A percentile compares a stretch with the other conserved stretches of the same genome.
phyloP scores from a whole-genome alignment of 2,113 vertebrate species.

The Sminthopsis crassicaudata region DNA sequence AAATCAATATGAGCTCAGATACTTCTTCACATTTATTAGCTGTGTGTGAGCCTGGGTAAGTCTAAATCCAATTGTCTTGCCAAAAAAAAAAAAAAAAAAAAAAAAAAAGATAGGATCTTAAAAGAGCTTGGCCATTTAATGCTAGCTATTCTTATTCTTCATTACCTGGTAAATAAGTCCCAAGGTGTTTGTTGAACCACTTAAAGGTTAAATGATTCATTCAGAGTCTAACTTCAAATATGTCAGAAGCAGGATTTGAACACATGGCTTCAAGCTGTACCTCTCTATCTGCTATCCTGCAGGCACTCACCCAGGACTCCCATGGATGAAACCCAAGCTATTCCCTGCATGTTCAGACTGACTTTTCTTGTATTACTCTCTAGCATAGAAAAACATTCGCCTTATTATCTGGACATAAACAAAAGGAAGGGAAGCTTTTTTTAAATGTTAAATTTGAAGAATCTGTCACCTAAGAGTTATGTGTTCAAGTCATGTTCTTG shows the following conservation, averaged over 20 bases:
- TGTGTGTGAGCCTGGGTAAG: too few relatives aligned
- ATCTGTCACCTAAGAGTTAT: conserved; percentile 42
- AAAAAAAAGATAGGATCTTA: background rate
- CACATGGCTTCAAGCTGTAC: background rate
- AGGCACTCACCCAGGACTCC: background rate
- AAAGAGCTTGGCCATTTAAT: background rate
- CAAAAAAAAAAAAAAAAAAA: background rate
- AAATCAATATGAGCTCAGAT: too few relatives aligned
- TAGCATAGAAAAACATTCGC: background rate
- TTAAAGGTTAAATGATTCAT: background rate
- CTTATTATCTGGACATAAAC: conserved; percentile 45
- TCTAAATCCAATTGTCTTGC: too few relatives aligned
- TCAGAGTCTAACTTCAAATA: background rate
- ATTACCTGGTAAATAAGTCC: background rate
- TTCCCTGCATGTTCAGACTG: background rate
- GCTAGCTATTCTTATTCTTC: background rate
- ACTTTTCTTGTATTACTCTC: conserved; percentile 33
- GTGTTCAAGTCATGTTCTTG: conserved; percentile 14
- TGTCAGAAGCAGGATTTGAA: background rate
- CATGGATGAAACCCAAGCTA: background rate
- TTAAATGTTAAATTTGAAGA: conserved; percentile 14
- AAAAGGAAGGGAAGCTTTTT: conserved; percentile 38
- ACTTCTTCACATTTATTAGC: too few relatives aligned
- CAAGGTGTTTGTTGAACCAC: background rate
- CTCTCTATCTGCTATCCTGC: background rate